A percentile compares a stretch with the other conserved stretches of the same genome.
Conservation (phyloP, 2,113 vertebrate species). For the Seriola aureovittata region DNA sequence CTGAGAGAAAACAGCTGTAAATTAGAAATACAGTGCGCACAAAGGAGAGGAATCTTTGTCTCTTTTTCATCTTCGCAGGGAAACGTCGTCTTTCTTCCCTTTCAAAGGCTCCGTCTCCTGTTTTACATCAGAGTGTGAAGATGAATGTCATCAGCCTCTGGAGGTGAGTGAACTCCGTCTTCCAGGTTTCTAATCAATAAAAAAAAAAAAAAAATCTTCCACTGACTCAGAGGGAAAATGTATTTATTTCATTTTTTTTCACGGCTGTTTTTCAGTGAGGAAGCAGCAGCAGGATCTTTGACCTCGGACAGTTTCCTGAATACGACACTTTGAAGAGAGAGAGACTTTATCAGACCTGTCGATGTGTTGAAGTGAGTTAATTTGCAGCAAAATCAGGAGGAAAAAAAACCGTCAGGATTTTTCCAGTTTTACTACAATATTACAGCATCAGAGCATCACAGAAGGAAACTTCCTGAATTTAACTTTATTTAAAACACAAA, state of each 20-base stretch:
- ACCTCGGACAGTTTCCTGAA: neutral
- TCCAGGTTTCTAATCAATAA: neutral
- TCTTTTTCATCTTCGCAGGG: neutral
- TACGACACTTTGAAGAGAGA: neutral
- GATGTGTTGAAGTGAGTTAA: neutral
- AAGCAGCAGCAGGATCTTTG: neutral
- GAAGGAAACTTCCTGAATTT: no score
- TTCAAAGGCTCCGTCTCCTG: neutral
- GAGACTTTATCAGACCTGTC: neutral
- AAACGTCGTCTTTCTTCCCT: neutral
- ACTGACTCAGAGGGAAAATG: neutral
- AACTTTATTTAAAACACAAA: no score
- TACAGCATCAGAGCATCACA: no score
- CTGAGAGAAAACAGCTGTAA: neutral
- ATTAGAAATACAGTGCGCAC: no score
- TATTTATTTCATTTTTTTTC: neutral
- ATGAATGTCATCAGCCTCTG: neutral
- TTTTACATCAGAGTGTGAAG: neutral
- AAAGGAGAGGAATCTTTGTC: neutral
- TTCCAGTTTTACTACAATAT: no score
- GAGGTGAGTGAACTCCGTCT: conserved; percentile 1
- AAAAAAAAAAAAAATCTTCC: neutral
- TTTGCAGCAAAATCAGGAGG: neutral
- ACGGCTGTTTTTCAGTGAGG: neutral
- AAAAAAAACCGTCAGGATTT: neutral